Conservation (phyloP, 2,113 vertebrate species). For the Melospiza melodia region DNA sequence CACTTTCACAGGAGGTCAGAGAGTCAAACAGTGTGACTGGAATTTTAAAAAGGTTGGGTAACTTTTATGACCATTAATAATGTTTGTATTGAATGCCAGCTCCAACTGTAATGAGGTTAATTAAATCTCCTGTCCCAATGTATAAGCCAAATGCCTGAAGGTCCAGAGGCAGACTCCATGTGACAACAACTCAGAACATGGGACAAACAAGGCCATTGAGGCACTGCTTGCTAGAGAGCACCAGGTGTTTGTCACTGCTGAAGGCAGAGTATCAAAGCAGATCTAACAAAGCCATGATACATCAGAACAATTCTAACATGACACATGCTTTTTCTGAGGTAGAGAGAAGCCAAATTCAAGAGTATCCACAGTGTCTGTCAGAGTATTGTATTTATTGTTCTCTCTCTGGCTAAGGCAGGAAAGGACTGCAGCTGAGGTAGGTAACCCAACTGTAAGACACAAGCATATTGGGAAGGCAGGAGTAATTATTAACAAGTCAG, state of each 20-base stretch:
- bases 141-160: slow-evolving; percentile 1
- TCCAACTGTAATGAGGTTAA: slow-evolving; percentile 12
- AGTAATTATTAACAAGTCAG: background rate
- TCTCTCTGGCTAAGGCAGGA: background rate
- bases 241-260: background rate
- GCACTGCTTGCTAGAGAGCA: background rate
- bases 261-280: background rate
- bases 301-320: background rate
- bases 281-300: background rate
- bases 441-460: background rate
- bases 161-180: background rate
- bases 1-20: slow-evolving; percentile 3
- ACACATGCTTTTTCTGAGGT: background rate
- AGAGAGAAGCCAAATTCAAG: background rate
- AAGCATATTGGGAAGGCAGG: background rate
- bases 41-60: slow-evolving; percentile 49
- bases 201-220: background rate
- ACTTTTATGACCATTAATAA: slow-evolving; percentile 57
- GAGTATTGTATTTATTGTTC: background rate
- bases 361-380: background rate
- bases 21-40: slow-evolving; percentile 14
- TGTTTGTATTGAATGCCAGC: slow-evolving; percentile 40
- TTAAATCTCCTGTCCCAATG: slow-evolving; percentile 12
- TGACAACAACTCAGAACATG: background rate
- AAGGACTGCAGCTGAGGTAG: background rate